Conservation (phyloP, 1,140 invertebrate species). For the Rhyzopertha dominica region DNA sequence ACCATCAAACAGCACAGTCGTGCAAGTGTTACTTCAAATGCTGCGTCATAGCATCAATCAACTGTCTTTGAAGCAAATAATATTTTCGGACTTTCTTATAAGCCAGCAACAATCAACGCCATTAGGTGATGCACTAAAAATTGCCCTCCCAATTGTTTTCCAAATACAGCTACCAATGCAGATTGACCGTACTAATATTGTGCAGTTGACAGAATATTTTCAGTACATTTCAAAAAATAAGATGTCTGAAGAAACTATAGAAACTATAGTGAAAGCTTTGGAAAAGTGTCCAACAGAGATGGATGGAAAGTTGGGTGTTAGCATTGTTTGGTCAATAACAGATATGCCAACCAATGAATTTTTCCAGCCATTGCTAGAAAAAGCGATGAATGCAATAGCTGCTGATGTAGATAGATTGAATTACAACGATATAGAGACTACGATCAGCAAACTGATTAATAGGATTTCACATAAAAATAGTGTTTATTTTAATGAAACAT, state of each 20-base stretch:
- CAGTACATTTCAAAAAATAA: slow-evolving; percentile 48
- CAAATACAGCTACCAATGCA: slow-evolving; percentile 53
- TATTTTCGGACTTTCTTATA: slow-evolving; percentile 56
- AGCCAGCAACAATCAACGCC: slow-evolving; percentile 46
- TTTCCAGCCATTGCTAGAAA: slow-evolving; percentile 46
- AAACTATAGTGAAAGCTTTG: slow-evolving; percentile 47
- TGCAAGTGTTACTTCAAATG: slow-evolving; percentile 58
- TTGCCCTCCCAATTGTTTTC: slow-evolving; percentile 59
- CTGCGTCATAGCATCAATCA: slow-evolving; percentile 55
- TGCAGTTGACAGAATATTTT: slow-evolving; percentile 49
- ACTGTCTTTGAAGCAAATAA: slow-evolving; percentile 55
- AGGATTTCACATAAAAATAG: slow-evolving; percentile 44
- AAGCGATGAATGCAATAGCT: slow-evolving; percentile 46
- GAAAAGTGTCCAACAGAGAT: slow-evolving; percentile 45
- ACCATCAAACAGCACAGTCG: slow-evolving; percentile 50
- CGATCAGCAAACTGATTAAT: slow-evolving; percentile 45
- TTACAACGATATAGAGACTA: slow-evolving; percentile 47
- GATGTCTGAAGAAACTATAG: slow-evolving; percentile 48
- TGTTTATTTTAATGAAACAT: slow-evolving; percentile 54
- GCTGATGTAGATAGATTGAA: slow-evolving; percentile 44
- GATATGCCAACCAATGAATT: slow-evolving; percentile 42
- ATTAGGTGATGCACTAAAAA: slow-evolving; percentile 53
- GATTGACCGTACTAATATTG: slow-evolving; percentile 50
- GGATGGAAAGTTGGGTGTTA: slow-evolving; percentile 45
- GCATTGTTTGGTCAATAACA: slow-evolving; percentile 50